These are phyloP conservation scores for Nannospalax galili DNA, from an alignment of 2,113 vertebrate genomes.

Conservation along the genomic window DNA sequence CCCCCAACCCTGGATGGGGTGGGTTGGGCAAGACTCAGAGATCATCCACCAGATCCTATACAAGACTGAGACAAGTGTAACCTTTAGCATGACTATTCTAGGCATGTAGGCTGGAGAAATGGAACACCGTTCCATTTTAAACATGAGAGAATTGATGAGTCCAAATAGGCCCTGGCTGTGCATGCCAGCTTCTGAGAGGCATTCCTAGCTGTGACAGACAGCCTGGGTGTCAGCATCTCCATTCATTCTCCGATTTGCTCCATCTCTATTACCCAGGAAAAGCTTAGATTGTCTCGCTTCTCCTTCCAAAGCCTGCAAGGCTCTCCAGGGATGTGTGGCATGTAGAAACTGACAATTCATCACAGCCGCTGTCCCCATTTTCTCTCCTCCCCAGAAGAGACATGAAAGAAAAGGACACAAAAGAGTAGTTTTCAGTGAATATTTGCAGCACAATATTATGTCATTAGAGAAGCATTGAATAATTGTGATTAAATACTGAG, in stretches of 20 bases:
- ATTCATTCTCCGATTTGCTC: neutral
- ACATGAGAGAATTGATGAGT: neutral
- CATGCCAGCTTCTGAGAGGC: neutral
- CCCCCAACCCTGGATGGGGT: neutral
- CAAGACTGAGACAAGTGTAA: neutral
- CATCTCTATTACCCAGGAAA: neutral
- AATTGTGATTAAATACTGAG: conserved; percentile 45
- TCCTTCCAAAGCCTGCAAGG: neutral
- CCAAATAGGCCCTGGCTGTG: neutral
- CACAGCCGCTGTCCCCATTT: neutral
- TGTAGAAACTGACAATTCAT: conserved; percentile 32
- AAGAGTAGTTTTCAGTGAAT: neutral
- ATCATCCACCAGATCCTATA: rapidly evolving
- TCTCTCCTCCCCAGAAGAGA: neutral
- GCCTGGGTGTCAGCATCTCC: neutral
- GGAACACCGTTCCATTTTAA: neutral
- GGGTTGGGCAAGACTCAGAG: neutral
- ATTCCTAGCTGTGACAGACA: neutral
- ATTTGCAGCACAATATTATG: neutral
- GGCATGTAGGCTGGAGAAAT: neutral
- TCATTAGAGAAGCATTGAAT: neutral
- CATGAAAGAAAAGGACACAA: conserved; percentile 39
- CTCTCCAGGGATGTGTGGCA: neutral
- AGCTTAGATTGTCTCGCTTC: neutral
- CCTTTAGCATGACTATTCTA: neutral